Evolutionary conservation across 2,797 vertebrate genomes (phyloP), one percentile per base, ranked within the genome.

Genomic region (Labroides dimidiatus): DNA sequence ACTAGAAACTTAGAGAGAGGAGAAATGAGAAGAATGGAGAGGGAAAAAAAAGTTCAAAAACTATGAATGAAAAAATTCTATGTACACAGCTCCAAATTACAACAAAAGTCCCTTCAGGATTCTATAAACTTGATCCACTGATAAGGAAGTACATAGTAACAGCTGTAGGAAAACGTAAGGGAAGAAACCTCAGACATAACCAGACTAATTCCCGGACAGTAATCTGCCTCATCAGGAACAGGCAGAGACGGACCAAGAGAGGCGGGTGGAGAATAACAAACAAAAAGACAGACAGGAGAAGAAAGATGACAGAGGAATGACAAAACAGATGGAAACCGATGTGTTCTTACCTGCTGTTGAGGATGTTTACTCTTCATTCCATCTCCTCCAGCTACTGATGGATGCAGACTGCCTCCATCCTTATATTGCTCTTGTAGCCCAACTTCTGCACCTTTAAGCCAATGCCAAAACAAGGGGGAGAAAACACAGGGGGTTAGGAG

Each of bases 351-450:
- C 90, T 84, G 72, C 60, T 72, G 78, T 63, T 82, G 64, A 64
- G 24, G 62, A 74, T 66, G 71, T 39, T 49, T 80, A 67, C 62
- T 43, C 66, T 73, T 89, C 83, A 86, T 55, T 87, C 84, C 73
- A 84, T 86, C 57, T 72, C 68, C 75, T 81, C 62, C 69, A 68
- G 78, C 61, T 61, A 61, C 61, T 75, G 71, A 71, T 48, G 44
- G 44, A 72, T 67, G 76, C 58, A 58, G 77, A 42, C 66, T 65
- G 53, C 66, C 44, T 61, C 42, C 64, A 71, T 78, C 82, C 84
- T 94, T 94, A 89, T 94, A 94, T 92, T 78, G 67, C 50, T 61
- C 62, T 33, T 54, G 64, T 75, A 45, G 64, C 75, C 52, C 57
- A 71, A 67, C 39, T 67, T 72, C 43, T 77, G 82, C 60, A 55